phyloP scores from a whole-genome alignment of 2,797 vertebrate genomes.

The Thalassophryne amazonica region DNA sequence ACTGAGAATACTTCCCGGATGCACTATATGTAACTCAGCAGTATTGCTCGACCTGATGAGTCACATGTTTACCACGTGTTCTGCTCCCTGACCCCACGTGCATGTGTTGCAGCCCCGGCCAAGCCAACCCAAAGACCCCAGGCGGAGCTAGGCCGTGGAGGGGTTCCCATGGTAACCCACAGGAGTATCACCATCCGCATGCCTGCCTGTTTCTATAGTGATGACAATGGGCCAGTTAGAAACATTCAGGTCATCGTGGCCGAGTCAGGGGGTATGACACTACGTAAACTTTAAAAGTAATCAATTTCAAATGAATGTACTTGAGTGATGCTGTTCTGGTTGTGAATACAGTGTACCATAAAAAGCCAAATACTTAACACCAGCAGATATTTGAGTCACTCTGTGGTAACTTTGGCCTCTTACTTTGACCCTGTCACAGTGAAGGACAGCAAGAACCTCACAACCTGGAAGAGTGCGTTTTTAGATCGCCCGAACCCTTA shows the following conservation, averaged over 20 bases:
- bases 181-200: constrained; percentile 91
- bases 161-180: constrained; percentile 84
- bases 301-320: constrained; percentile 35
- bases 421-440: constrained; percentile 56
- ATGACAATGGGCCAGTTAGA: constrained; percentile 92
- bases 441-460: constrained; percentile 85
- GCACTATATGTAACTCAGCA: constrained; percentile 6
- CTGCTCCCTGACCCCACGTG: constrained; percentile 8
- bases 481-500: constrained; percentile 85
- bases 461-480: constrained; percentile 91
- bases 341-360: constrained; percentile 9
- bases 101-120: constrained; percentile 82
- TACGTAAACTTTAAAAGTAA: constrained; percentile 39
- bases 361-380: constrained; percentile 7
- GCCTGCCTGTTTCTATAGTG: constrained; percentile 94
- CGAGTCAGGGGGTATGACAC: constrained; percentile 87
- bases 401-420: not conserved
- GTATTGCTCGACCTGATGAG: constrained; percentile 1
- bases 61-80: too few relatives aligned
- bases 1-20: too few relatives aligned
- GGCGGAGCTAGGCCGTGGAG: constrained; percentile 80
- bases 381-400: constrained; percentile 23
- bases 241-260: constrained; percentile 93
- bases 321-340: not conserved
- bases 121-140: constrained; percentile 84